Conservation (phyloP, 2,797 vertebrate species). For the Spizella passerina region DNA sequence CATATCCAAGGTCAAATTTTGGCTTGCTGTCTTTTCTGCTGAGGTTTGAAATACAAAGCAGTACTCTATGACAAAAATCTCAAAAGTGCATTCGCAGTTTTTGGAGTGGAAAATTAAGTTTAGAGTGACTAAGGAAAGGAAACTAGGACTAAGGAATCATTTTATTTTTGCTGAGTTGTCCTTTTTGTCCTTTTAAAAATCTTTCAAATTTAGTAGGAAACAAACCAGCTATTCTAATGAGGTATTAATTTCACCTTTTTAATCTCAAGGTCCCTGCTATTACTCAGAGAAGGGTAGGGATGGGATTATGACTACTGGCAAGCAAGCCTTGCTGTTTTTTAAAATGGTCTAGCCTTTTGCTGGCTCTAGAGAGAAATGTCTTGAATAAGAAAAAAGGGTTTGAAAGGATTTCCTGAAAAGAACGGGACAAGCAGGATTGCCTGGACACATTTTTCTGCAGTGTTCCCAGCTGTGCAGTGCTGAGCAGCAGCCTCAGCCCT, state of each 20-base stretch:
- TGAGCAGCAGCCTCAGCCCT: background rate
- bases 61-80: background rate
- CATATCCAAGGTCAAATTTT: background rate
- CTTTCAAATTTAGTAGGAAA: background rate
- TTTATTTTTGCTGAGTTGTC: background rate
- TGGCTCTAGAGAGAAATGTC: background rate
- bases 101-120: background rate
- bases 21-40: background rate
- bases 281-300: background rate
- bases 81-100: background rate
- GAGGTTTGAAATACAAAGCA: background rate
- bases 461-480: accelerated
- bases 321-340: background rate
- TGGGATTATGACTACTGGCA: background rate
- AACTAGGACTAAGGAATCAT: background rate
- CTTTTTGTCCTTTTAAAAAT: background rate
- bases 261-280: background rate
- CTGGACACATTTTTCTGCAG: background rate
- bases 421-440: background rate
- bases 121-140: background rate
- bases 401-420: background rate
- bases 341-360: background rate
- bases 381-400: background rate
- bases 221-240: background rate
- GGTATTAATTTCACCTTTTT: background rate